These are phyloP conservation scores for Lutraria lutraria DNA, from an alignment of 2,888 invertebrate genomes.

Conservation along the genomic window DNA sequence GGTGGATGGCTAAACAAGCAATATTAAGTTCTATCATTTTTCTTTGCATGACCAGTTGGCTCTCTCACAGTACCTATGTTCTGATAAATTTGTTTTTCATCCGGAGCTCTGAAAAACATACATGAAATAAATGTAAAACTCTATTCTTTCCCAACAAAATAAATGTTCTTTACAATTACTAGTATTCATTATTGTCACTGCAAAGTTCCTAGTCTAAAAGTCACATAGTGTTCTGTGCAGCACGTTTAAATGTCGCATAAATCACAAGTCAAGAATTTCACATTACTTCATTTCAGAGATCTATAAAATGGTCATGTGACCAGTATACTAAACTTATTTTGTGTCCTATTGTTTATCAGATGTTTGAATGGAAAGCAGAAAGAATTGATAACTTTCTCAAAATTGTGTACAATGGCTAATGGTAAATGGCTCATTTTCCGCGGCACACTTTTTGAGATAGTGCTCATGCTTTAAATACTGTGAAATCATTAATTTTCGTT, in stretches of 20 bases:
- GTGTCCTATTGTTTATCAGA: too few relatives aligned
- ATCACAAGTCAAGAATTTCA: not conserved
- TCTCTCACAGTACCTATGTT: conserved; percentile 67
- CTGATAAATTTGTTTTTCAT: conserved; percentile 73
- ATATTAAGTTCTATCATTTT: conserved; percentile 5
- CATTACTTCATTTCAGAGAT: not conserved
- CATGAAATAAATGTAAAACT: not conserved
- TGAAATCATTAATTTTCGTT: too few relatives aligned
- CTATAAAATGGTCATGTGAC: not conserved
- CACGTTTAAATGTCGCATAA: not conserved
- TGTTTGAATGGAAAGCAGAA: too few relatives aligned
- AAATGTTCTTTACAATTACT: not conserved
- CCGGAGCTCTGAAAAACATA: conserved; percentile 63
- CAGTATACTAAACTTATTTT: too few relatives aligned
- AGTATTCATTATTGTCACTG: not conserved
- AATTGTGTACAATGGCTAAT: too few relatives aligned
- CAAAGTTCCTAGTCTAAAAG: not conserved
- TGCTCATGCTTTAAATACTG: too few relatives aligned
- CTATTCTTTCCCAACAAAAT: not conserved
- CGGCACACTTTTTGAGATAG: too few relatives aligned
- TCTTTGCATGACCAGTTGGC: not conserved
- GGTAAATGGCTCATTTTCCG: too few relatives aligned
- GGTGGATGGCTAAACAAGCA: too few relatives aligned
- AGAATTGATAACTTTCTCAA: too few relatives aligned
- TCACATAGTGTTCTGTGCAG: not conserved